Evolutionary conservation across 2,888 invertebrate genomes (phyloP), one percentile per base, ranked within the genome.

Genomic region (Cryptus armator): DNA sequence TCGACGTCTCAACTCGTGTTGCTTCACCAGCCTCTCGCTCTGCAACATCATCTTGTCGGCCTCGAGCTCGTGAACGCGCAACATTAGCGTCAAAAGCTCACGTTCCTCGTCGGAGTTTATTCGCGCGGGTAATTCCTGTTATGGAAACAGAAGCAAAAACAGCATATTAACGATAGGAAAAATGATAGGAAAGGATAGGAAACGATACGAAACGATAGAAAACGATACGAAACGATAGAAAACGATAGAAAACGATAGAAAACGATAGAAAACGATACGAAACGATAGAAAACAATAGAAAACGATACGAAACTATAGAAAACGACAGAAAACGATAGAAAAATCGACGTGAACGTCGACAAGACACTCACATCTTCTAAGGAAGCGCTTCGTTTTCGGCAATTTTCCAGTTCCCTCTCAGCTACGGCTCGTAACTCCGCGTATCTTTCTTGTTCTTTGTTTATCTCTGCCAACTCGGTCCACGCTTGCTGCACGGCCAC

Each of bases 41-140:
- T 98, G 98, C 90, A 98, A 95, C 89, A 98, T 98, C 94, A 98
- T 96, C 94, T 98, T 99, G 93, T 98, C 98, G 0, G 99, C 98
- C 94, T 99, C 99, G 79, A 99, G 95, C 94, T 98, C 98, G 92
- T 99, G 99, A 53, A 99, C 98, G 88, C 98, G 96, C 91, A 98
- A 97, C 93, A 99, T 96, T 70, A 99, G 94, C 29, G 97, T 96
- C 82, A 98, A 94, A 79, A 99, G 96, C 92, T 99, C 99, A 59
- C 97, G 95, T 94, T 99, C 99, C 87, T 99, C 98, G 75, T 98
- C 97, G 85, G 97, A 97, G 91, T 96, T 97, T 76, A 98, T 96
- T 77, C 97, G 95, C 75, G 97, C 97, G 3, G 98, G 98, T 83
- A 99, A 94, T 94, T 97, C 97, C 98, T 97, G 92, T 37, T 7